Evolutionary conservation across 1,140 invertebrate species (phyloP), one percentile per base, ranked within the genome.

Genomic region (Asobara japonica): DNA sequence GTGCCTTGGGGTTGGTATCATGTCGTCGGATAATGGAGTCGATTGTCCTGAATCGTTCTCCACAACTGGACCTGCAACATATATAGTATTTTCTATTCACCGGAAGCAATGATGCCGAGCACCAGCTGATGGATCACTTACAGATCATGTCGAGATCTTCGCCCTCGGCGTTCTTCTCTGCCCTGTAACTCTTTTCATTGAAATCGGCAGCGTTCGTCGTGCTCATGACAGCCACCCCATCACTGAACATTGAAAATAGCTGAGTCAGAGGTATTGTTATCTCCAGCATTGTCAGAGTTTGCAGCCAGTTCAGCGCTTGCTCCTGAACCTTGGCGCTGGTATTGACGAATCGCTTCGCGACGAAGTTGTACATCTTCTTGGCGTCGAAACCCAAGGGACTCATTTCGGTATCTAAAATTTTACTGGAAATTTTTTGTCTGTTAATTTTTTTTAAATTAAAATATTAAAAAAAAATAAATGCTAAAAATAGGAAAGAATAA

Each of bases 381-480:
- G 95, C 92, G 84, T 97, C 94, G 82, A 99, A 97, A 22, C 97
- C 96, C 16, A 98, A 88, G 31, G 97, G 96, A 80, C 94, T 96
- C 91, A 98, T 95, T 79, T 98, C 96, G 0, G 96, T 93, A 89
- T 99, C 98, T 77, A 99, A 90, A 56, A 99, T 96, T 92, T 99
- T 99, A 77, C 95, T 98, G 75, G 61, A 89, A 89, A 75, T n/a
- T 64, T 66, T 70, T 0, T 36, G 33, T 18, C 56, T 41, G 27
- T 18, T 56, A 30, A 48, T 65, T 30, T 70, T 29, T 33, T 48
- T 64, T 60, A 3, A 27, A 5, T 27, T 45, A 38, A 4, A 71
- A 71, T 38, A 71, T 51, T 65, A 30, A 56, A 25, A 29, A 69
- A 11, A 11, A 68, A 65, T 72, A 73, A 67, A 65, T n/a, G n/a